Percentiles rank a stretch among this genome's conserved stretches.
phyloP scores from a whole-genome alignment of 2,888 invertebrate species.

The Drosophila nigritarsus region DNA sequence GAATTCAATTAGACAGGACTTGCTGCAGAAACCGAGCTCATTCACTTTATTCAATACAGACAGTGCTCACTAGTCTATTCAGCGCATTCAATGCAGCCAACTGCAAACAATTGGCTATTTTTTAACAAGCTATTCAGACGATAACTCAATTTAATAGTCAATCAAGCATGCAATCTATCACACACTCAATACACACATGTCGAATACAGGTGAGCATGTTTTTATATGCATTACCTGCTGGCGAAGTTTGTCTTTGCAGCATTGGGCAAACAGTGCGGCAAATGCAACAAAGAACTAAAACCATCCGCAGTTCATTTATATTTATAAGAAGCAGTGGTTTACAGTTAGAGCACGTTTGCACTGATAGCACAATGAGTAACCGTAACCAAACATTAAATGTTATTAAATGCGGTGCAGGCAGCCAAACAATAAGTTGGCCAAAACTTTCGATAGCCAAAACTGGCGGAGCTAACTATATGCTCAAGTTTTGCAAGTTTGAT shows the following conservation, averaged over 20 bases:
- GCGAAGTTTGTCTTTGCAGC: conserved; percentile 11
- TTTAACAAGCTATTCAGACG: conserved; percentile 41
- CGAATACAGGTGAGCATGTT: conserved; percentile 10
- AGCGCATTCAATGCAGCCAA: conserved; percentile 25
- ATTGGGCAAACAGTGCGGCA: conserved; percentile 72
- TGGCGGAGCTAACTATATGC: conserved; percentile 13
- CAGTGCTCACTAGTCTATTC: conserved; percentile 8
- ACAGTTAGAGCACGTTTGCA: not conserved
- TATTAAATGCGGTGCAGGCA: conserved; percentile 74
- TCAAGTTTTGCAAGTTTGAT: not conserved
- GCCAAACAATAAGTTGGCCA: conserved; percentile 56
- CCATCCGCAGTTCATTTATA: conserved; percentile 68
- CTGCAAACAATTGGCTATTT: conserved; percentile 36
- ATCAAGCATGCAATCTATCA: conserved; percentile 58
- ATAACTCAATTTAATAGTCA: conserved; percentile 71
- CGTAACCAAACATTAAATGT: conserved; percentile 70
- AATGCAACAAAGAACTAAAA: conserved; percentile 54
- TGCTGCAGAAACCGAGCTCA: conserved; percentile 2
- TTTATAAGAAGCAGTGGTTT: conserved; percentile 57
- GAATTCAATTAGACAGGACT: conserved; percentile 60
- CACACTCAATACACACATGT: not conserved
- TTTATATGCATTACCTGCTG: conserved; percentile 34
- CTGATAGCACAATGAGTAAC: conserved; percentile 49
- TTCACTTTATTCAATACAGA: not conserved
- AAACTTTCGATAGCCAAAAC: conserved; percentile 65